phyloP scores from a whole-genome alignment of 2,797 vertebrate species.

The Chelon auratus region DNA sequence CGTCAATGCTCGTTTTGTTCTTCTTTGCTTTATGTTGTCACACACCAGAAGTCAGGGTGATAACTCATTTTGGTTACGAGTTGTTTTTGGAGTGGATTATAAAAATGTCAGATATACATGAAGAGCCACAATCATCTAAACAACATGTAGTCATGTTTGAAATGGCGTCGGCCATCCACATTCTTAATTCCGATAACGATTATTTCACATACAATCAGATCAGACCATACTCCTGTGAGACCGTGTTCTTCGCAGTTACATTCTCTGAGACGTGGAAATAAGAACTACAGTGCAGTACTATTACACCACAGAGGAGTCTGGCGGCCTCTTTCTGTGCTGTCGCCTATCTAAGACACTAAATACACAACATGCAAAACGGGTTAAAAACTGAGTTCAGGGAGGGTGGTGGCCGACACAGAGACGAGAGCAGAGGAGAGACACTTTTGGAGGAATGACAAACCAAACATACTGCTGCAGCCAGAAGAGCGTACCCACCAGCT shows the following conservation, averaged over 20 bases:
- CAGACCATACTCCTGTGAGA: conserved; percentile 49
- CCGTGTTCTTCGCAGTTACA: conserved; percentile 73
- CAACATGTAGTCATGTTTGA: conserved; percentile 28
- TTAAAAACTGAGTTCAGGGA: conserved; percentile 29
- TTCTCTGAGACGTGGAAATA: conserved; percentile 61
- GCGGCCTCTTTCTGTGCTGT: conserved; percentile 55
- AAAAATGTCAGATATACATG: conserved; percentile 17
- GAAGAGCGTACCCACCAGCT: conserved; percentile 60
- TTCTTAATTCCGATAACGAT: conserved; percentile 52
- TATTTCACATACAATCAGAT: conserved; percentile 60
- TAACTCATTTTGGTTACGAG: conserved; percentile 45
- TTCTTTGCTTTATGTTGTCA: conserved; percentile 4
- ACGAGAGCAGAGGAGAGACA: conserved; percentile 55
- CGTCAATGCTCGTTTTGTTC: conserved; percentile 1
- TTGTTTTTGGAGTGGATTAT: conserved; percentile 40
- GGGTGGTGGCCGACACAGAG: conserved; percentile 56
- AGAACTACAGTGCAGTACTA: conserved; percentile 60
- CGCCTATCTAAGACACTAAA: conserved; percentile 64
- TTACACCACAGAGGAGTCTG: conserved; percentile 46
- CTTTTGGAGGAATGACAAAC: conserved; percentile 70
- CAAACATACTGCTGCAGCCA: conserved; percentile 68
- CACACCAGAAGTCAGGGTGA: conserved; percentile 32
- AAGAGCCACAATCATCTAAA: conserved; percentile 38
- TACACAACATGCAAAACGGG: conserved; percentile 56
- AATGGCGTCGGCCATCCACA: conserved; percentile 31